Evolutionary conservation across 2,797 vertebrate species (phyloP), one percentile per base, ranked within the genome.

Genomic region (Myotis daubentonii): DNA sequence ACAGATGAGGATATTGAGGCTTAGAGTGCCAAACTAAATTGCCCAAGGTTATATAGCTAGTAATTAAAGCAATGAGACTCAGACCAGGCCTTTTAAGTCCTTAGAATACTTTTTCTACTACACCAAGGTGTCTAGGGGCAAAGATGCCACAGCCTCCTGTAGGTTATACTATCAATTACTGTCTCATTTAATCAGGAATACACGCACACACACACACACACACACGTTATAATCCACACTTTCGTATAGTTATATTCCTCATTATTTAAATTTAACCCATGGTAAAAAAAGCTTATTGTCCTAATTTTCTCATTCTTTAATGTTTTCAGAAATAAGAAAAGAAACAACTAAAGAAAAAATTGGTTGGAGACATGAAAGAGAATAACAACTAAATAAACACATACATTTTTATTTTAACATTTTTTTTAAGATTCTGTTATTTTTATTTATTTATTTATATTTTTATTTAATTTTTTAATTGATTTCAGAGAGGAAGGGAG

Each of bases 281-380:
- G 25, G 44, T 60, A 89, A 72, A 17, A 83, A 86, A 41, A 30
- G 62, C 47, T 55, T 65, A 57, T 74, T 85, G 44, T 51, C 28
- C 41, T 83, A 57, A 90, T 87, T 51, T 72, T 71, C 23, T 94
- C 8, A 74, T 51, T 93, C 60, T 79, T 75, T 78, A 70, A 89
- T n/a, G 55, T 89, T 93, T 89, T 55, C 28, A 93, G 53, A 84
- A 87, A 93, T 55, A 91, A 83, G 60, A 91, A 88, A 86, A 78
- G 36, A 72, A 89, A 78, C 15, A 82, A 84, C 41, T 33, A 62
- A 92, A 60, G 66, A 93, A 87, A 20, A 76, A 55, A 74, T 55
- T 9, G 47, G 66, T 36, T 78, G n/a, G 51, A 36, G 30, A 72
- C n/a, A 33, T 41, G 33, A 23, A 80, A 71, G 41, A 79, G 17